These are phyloP conservation scores for Halyomorpha halys DNA, from an alignment of 1,140 invertebrate species.

Conservation along the genomic window DNA sequence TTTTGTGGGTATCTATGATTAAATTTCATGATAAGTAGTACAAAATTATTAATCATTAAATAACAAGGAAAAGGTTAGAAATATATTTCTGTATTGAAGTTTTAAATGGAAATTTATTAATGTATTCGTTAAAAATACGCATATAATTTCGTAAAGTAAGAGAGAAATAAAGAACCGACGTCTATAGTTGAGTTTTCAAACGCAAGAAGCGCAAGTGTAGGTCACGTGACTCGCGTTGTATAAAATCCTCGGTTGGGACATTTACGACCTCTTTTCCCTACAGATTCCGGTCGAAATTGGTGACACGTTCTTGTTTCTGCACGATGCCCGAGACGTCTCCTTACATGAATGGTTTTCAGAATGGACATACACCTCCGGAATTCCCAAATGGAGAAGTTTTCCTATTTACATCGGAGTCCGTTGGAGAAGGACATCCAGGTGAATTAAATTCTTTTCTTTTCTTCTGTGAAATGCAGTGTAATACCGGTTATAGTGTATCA, in stretches of 20 bases:
- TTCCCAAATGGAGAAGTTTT: constrained; percentile 78
- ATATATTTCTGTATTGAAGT: no score
- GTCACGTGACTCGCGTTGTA: neutral
- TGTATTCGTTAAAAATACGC: no score
- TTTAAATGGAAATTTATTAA: no score
- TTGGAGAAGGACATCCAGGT: constrained; percentile 97
- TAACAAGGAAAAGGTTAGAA: no score
- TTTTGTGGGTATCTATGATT: no score
- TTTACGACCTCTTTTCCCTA: neutral
- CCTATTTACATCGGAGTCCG: constrained; percentile 97
- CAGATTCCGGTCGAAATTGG: constrained; percentile 12
- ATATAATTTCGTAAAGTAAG: no score
- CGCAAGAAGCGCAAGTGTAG: neutral
- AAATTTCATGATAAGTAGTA: no score
- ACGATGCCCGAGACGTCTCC: constrained; percentile 31
- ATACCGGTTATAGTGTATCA: neutral
- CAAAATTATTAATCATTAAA: no score
- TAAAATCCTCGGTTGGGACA: neutral
- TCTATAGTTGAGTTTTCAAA: no score
- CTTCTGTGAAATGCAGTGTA: neutral
- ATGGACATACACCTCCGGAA: constrained; percentile 59
- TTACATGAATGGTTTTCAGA: constrained; percentile 35
- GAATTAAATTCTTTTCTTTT: constrained; percentile 35
- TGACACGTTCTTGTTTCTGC: constrained; percentile 8
- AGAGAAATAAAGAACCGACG: no score